Percentiles rank a stretch among this genome's conserved stretches.
Conservation (phyloP, 2,113 vertebrate genomes). For the Onychostruthus taczanowskii region DNA sequence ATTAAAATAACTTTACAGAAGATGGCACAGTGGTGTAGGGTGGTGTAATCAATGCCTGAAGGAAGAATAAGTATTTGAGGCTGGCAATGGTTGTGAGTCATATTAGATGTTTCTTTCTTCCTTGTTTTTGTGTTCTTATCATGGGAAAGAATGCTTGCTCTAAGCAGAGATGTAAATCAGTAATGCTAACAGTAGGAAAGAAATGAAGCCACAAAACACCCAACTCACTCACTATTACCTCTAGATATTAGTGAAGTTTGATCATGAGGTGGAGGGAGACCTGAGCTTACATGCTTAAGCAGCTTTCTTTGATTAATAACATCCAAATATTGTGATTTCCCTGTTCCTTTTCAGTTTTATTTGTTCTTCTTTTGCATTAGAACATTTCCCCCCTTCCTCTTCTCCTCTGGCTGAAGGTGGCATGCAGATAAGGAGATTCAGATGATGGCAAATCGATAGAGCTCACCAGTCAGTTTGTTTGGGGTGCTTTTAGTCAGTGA, state of each 20-base stretch:
- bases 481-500: neutral
- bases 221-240: neutral
- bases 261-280: neutral
- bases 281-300: neutral
- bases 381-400: neutral
- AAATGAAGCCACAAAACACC: neutral
- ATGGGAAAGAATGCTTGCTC: neutral
- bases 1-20: neutral
- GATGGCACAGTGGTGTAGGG: neutral
- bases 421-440: neutral
- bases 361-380: neutral
- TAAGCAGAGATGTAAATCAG: neutral
- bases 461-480: neutral
- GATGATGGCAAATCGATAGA: fast-evolving
- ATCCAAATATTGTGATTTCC: neutral
- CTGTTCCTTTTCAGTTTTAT: neutral
- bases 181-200: neutral
- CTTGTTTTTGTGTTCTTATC: slow-evolving; percentile 10
- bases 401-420: neutral
- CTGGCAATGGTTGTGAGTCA: neutral
- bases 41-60: neutral
- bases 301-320: neutral
- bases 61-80: slow-evolving; percentile 41
- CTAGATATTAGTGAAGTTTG: neutral
- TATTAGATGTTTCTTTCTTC: slow-evolving; percentile 1